Conservation (phyloP, 2,888 invertebrate genomes). For the Brenthis hecate region DNA sequence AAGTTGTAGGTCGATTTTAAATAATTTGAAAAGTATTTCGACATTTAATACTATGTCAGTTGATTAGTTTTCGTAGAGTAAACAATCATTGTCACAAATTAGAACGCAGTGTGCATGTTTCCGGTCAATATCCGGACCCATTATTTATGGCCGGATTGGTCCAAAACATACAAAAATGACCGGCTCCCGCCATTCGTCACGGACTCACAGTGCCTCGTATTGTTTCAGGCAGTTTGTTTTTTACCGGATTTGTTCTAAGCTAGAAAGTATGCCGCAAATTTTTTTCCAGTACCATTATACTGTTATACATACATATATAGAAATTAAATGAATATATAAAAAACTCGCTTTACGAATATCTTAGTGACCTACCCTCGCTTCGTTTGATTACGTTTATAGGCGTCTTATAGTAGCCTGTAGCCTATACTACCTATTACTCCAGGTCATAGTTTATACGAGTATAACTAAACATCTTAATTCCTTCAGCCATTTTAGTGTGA, state of each 20-base stretch:
- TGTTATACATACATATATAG: too few species aligned
- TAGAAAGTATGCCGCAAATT: slow-evolving; percentile 19
- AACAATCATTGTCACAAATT: slow-evolving; percentile 69
- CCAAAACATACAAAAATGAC: slow-evolving; percentile 76
- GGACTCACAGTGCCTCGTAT: slow-evolving; percentile 67
- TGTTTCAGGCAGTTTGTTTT: slow-evolving; percentile 69
- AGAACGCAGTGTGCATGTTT: slow-evolving; percentile 65
- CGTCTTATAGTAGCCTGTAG: too few species aligned
- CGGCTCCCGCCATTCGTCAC: slow-evolving; percentile 71
- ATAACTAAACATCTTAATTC: too few species aligned
- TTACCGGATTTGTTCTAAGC: slow-evolving; percentile 42
- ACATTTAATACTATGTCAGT: background rate
- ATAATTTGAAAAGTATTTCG: background rate
- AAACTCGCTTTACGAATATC: too few species aligned
- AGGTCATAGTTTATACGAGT: too few species aligned
- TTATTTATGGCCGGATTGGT: slow-evolving; percentile 71
- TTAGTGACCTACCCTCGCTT: too few species aligned
- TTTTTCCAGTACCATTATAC: background rate
- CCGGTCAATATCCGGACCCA: slow-evolving; percentile 72
- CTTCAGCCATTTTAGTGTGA: too few species aligned
- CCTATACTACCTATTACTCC: too few species aligned
- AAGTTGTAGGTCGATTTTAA: too few species aligned
- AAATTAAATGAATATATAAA: too few species aligned
- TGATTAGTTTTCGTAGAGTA: slow-evolving; percentile 47
- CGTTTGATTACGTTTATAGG: too few species aligned